Evolutionary conservation across 2,113 vertebrate species (phyloP).

Genomic region (Agelaius phoeniceus): DNA sequence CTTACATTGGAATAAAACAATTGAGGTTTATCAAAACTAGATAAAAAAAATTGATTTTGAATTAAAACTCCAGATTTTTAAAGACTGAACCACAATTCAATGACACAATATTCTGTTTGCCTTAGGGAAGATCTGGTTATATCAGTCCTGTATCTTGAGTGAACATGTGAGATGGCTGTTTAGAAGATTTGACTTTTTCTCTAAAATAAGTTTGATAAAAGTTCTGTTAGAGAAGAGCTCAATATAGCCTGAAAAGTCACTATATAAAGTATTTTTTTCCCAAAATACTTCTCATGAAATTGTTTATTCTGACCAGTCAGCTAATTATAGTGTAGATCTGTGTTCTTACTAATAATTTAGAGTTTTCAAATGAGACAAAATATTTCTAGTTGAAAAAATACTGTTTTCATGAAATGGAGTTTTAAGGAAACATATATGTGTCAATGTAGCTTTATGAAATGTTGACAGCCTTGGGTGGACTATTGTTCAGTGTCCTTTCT

Average conservation of each 20-base stretch:
- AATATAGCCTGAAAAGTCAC: background rate
- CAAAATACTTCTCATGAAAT: background rate
- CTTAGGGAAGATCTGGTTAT: background rate
- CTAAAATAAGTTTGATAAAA: background rate
- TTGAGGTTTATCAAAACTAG: background rate
- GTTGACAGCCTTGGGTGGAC: background rate
- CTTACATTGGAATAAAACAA: background rate
- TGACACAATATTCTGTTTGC: background rate
- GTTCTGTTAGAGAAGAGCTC: background rate
- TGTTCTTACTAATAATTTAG: background rate
- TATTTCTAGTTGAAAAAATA: background rate
- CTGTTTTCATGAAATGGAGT: background rate
- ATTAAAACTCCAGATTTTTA: background rate
- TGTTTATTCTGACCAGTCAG: background rate
- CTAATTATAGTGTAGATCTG: background rate
- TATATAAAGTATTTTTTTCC: background rate
- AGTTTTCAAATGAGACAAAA: background rate
- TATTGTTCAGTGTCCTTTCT: background rate
- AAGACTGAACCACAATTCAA: background rate
- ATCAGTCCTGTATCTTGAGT: background rate
- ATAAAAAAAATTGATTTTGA: background rate
- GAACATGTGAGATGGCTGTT: background rate
- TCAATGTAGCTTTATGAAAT: background rate
- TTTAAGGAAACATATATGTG: background rate
- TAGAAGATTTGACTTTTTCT: background rate